Conservation (phyloP, 2,113 vertebrate genomes). For the Cephalopterus ornatus region DNA sequence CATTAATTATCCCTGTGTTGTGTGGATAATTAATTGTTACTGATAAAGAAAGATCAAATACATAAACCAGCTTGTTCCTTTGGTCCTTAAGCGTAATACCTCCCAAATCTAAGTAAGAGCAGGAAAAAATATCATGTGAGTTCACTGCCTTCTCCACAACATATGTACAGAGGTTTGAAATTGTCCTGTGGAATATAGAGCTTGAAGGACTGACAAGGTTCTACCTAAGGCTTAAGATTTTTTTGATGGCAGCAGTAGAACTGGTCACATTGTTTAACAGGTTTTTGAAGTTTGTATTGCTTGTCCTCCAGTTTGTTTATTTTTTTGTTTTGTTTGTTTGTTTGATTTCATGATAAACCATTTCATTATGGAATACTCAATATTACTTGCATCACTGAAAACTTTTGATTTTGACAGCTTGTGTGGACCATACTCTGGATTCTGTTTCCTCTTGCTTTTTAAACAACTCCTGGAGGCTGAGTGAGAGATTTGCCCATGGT, state of each 20-base stretch:
- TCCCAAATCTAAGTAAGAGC: neutral
- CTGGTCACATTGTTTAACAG: neutral
- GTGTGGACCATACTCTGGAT: neutral
- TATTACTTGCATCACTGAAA: neutral
- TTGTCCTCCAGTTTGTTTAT: neutral
- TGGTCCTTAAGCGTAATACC: neutral
- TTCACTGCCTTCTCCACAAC: neutral
- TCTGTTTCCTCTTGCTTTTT: neutral
- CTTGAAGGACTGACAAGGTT: neutral
- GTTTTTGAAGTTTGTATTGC: neutral
- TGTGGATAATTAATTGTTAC: neutral
- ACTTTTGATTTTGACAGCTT: fast-evolving
- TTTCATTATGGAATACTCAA: neutral
- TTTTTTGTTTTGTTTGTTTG: neutral
- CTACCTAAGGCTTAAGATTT: neutral
- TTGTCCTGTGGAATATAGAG: neutral
- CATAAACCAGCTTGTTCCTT: neutral
- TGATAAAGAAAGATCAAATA: neutral
- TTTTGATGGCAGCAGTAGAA: neutral
- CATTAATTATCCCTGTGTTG: neutral
- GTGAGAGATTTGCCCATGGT: neutral
- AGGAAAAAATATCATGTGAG: too few species aligned
- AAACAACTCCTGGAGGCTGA: neutral
- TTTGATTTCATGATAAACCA: neutral
- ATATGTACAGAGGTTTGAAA: neutral